Evolutionary conservation across 2,113 vertebrate genomes (phyloP).

Genomic region (Dipodomys merriami): DNA sequence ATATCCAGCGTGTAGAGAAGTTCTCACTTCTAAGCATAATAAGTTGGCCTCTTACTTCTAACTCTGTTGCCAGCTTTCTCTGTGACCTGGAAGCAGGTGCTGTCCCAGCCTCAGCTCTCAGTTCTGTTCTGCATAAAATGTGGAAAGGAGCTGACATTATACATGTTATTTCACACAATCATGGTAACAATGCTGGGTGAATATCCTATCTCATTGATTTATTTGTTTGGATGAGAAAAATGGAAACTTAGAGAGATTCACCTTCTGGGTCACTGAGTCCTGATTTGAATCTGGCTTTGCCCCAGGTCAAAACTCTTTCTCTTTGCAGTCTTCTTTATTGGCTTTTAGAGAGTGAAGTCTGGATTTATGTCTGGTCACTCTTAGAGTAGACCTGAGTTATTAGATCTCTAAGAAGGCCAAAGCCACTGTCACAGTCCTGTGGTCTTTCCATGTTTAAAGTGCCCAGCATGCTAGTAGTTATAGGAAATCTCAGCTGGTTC

Average conservation of each 20-base stretch:
- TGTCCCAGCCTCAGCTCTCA: background rate
- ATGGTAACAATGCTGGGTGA: background rate
- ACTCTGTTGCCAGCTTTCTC: background rate
- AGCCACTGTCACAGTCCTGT: background rate
- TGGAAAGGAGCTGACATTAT: background rate
- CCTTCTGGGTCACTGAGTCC: background rate
- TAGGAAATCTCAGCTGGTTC: slow-evolving; percentile 59
- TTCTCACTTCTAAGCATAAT: background rate
- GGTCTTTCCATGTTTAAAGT: slow-evolving; percentile 40
- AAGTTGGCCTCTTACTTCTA: background rate
- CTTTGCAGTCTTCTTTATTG: background rate
- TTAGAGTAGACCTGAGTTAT: background rate
- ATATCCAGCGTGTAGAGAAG: accelerated
- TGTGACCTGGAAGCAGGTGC: background rate
- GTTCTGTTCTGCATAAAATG: background rate
- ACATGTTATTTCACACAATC: background rate
- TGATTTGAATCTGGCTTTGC: background rate
- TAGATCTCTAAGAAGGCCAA: background rate
- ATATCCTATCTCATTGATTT: background rate
- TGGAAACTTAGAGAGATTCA: background rate
- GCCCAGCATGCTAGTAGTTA: slow-evolving; percentile 55
- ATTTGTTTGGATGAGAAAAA: background rate
- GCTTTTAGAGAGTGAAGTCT: background rate
- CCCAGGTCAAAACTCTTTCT: background rate
- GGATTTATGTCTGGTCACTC: background rate